Evolutionary conservation across 2,888 invertebrate genomes (phyloP).

Genomic region (Arge pagana): DNA sequence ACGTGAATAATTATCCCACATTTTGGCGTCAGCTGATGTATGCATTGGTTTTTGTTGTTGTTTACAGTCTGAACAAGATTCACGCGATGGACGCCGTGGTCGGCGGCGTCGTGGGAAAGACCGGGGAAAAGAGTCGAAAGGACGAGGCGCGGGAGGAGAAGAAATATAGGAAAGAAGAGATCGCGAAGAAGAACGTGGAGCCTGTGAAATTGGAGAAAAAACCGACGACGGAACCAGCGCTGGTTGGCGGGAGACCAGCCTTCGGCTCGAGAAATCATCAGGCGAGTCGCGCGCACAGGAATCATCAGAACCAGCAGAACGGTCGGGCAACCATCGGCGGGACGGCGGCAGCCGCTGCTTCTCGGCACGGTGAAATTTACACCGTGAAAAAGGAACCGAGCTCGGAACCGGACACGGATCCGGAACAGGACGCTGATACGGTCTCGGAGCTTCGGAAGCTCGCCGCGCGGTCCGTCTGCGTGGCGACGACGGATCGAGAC

Average conservation of each 20-base stretch:
- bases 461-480: slow-evolving; percentile 27
- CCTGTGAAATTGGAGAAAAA: slow-evolving; percentile 39
- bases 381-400: slow-evolving; percentile 33
- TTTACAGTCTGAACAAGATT: slow-evolving; percentile 65
- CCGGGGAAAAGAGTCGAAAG: slow-evolving; percentile 32
- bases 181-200: slow-evolving; percentile 20
- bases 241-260: slow-evolving; percentile 51
- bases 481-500: slow-evolving; percentile 39
- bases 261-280: slow-evolving; percentile 3
- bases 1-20: slow-evolving; percentile 22
- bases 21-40: neutral
- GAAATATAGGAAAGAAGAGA: slow-evolving; percentile 24
- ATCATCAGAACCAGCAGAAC: slow-evolving; percentile 1
- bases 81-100: slow-evolving; percentile 64
- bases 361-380: slow-evolving; percentile 33
- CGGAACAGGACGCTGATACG: slow-evolving; percentile 33
- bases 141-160: slow-evolving; percentile 41
- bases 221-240: slow-evolving; percentile 42
- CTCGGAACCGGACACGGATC: slow-evolving; percentile 38
- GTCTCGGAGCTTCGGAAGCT: slow-evolving; percentile 21
- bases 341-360: slow-evolving; percentile 32
- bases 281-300: slow-evolving; percentile 12
- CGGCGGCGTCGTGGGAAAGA: slow-evolving; percentile 57
- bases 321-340: slow-evolving; percentile 35
- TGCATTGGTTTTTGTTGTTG: slow-evolving; percentile 29